Percentiles rank a stretch among this genome's conserved stretches.
Conservation (phyloP, 2,888 invertebrate genomes). For the Scaptomyza parva region DNA sequence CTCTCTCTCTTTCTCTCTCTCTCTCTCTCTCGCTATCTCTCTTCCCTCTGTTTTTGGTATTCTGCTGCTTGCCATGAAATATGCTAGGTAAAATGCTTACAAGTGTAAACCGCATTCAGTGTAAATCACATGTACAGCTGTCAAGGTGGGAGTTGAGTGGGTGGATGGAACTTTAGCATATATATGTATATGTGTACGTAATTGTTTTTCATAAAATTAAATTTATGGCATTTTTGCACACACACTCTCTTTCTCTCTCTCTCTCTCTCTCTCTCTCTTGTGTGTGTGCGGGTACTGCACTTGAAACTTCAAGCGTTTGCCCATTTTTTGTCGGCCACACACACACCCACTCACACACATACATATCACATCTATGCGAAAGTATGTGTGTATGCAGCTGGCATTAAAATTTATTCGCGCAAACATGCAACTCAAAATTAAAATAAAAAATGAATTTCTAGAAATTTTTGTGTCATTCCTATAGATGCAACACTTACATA, state of each 20-base stretch:
- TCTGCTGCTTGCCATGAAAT: conserved; percentile 53
- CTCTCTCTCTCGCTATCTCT: no score
- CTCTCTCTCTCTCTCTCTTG: conserved; percentile 2
- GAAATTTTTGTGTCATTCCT: conserved; percentile 58
- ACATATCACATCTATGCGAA: conserved; percentile 15
- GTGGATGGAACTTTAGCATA: conserved; percentile 43
- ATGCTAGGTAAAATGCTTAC: conserved; percentile 77
- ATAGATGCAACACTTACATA: conserved; percentile 34
- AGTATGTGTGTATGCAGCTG: conserved; percentile 43
- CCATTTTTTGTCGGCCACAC: conserved; percentile 51
- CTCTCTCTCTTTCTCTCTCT: conserved; percentile 13
- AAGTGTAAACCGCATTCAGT: conserved; percentile 77
- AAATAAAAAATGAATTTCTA: conserved; percentile 25
- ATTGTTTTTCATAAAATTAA: conserved; percentile 80
- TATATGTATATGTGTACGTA: conserved; percentile 61
- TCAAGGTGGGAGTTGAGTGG: conserved; percentile 25
- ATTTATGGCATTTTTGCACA: conserved; percentile 76
- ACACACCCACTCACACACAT: conserved; percentile 3
- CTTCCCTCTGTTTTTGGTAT: neutral
- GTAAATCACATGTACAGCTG: conserved; percentile 72
- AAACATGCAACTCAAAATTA: conserved; percentile 42
- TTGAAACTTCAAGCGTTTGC: conserved; percentile 66
- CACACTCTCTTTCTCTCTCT: conserved; percentile 13
- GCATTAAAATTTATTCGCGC: conserved; percentile 68
- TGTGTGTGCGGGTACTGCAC: conserved; percentile 57